These are phyloP conservation scores for Listronotus bonariensis DNA, from an alignment of 1,140 invertebrate genomes.

Conservation along the genomic window DNA sequence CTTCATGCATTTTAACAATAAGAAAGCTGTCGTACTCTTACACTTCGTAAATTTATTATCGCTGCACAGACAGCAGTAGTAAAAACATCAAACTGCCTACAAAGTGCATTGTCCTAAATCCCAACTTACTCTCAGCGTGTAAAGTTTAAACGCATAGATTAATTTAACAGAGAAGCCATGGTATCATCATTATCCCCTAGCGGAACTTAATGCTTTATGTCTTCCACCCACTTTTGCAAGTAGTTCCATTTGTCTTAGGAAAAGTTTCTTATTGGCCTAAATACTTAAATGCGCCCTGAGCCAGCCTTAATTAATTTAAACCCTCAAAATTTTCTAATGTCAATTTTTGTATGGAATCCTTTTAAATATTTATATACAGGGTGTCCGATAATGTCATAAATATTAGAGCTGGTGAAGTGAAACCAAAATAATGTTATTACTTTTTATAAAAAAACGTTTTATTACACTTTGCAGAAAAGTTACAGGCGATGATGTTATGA, in stretches of 20 bases:
- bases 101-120: slow-evolving; percentile 31
- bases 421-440: too few relatives aligned
- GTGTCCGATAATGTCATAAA: too few relatives aligned
- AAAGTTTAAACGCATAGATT: slow-evolving; percentile 34
- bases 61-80: too few relatives aligned
- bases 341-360: too few relatives aligned
- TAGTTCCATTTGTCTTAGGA: slow-evolving; percentile 34
- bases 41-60: too few relatives aligned
- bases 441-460: too few relatives aligned
- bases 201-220: slow-evolving; percentile 35
- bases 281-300: slow-evolving; percentile 27
- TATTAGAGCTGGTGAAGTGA: too few relatives aligned
- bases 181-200: slow-evolving; percentile 35
- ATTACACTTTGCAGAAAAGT: too few relatives aligned
- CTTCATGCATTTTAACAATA: too few relatives aligned
- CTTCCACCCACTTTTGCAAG: slow-evolving; percentile 34
- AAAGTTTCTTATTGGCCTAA: slow-evolving; percentile 30
- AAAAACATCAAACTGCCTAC: slow-evolving; percentile 11
- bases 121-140: slow-evolving; percentile 7
- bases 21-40: too few relatives aligned
- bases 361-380: too few relatives aligned
- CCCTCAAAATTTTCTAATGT: slow-evolving; percentile 10
- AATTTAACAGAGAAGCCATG: slow-evolving; percentile 29
- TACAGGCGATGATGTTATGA: too few relatives aligned
- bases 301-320: slow-evolving; percentile 29